Conservation (phyloP, 2,797 vertebrate genomes). For the Pterois miles region DNA sequence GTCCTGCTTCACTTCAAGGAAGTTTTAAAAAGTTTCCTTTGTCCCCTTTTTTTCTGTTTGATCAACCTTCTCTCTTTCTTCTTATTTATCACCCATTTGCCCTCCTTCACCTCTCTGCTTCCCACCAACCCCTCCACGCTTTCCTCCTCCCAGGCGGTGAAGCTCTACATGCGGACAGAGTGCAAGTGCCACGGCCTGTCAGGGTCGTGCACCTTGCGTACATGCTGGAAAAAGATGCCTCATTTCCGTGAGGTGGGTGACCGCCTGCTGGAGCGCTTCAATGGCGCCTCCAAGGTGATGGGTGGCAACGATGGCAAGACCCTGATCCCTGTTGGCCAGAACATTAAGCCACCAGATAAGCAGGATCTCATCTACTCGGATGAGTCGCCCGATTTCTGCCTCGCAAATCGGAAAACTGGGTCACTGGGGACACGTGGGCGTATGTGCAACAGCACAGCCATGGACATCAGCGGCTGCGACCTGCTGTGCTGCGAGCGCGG, state of each 20-base stretch:
- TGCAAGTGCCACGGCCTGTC: slow-evolving; percentile 98
- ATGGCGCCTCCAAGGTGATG: slow-evolving; percentile 97
- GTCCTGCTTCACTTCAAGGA: slow-evolving; percentile 21
- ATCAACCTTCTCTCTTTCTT: slow-evolving; percentile 28
- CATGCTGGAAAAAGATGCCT: slow-evolving; percentile 99
- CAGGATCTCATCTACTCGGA: slow-evolving; percentile 97
- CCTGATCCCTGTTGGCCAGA: slow-evolving; percentile 93
- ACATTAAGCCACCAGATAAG: slow-evolving; percentile 95
- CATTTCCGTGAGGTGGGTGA: slow-evolving; percentile 96
- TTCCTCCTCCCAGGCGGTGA: slow-evolving; percentile 88
- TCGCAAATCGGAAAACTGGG: slow-evolving; percentile 94
- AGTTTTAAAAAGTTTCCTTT: slow-evolving; percentile 24
- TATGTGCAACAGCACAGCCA: slow-evolving; percentile 94
- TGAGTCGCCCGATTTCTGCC: slow-evolving; percentile 96
- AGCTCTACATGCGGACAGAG: slow-evolving; percentile 96
- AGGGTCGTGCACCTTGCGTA: slow-evolving; percentile 94
- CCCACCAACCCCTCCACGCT: background rate
- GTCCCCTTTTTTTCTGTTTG: slow-evolving; percentile 19
- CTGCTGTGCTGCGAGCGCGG: slow-evolving; percentile 95
- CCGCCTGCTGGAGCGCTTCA: slow-evolving; percentile 94
- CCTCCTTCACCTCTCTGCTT: slow-evolving; percentile 30
- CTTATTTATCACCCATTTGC: slow-evolving; percentile 4
- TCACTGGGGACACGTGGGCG: slow-evolving; percentile 93
- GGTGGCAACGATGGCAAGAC: slow-evolving; percentile 97
- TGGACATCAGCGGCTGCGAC: slow-evolving; percentile 97